These are phyloP conservation scores for Oreochromis mossambicus DNA, from an alignment of 2,797 vertebrate genomes.

Conservation along the genomic window DNA sequence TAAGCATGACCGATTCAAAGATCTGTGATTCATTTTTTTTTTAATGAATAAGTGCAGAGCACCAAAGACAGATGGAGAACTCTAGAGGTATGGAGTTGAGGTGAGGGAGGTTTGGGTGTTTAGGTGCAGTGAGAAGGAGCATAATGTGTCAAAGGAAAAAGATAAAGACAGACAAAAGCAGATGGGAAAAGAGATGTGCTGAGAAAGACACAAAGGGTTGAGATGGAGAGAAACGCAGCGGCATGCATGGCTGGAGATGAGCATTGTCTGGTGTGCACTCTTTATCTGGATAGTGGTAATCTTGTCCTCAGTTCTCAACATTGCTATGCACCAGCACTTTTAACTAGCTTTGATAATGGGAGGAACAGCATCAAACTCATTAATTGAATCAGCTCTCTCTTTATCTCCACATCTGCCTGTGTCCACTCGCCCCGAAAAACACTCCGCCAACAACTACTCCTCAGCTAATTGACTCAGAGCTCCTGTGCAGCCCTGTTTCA, in stretches of 20 bases:
- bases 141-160: not conserved
- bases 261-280: constrained; percentile 53
- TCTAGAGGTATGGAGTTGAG: not conserved
- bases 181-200: not conserved
- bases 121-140: not conserved
- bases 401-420: constrained; percentile 68
- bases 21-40: not conserved
- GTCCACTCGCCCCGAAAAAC: constrained; percentile 59
- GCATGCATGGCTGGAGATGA: constrained; percentile 49
- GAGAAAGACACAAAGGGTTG: constrained; percentile 39
- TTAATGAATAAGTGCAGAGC: not conserved
- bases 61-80: not conserved
- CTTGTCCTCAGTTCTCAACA: constrained; percentile 62
- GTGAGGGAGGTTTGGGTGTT: not conserved
- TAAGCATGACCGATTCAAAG: not conserved
- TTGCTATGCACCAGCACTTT: constrained; percentile 69
- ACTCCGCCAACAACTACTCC: constrained; percentile 48
- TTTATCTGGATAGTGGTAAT: constrained; percentile 69
- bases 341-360: constrained; percentile 72
- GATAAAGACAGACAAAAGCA: constrained; percentile 2
- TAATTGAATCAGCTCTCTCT: constrained; percentile 75
- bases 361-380: constrained; percentile 70
- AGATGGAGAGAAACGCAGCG: constrained; percentile 21
- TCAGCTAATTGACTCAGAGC: constrained; percentile 55
- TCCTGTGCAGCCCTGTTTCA: constrained; percentile 21